Evolutionary conservation across 2,797 vertebrate genomes (phyloP).

Genomic region (Apodemus agrarius): DNA sequence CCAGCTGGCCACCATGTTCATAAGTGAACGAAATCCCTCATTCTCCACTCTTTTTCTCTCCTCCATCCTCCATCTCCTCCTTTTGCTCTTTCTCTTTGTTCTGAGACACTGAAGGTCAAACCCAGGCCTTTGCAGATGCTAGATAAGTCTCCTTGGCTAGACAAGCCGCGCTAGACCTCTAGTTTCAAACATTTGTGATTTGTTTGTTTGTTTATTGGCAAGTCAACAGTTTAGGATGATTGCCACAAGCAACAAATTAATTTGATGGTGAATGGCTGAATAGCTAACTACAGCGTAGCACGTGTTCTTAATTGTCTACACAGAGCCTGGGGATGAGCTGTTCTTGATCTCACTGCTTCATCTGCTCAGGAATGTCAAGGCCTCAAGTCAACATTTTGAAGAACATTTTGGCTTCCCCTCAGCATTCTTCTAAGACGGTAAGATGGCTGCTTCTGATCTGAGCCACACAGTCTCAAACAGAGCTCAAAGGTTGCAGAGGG

Average conservation of each 20-base stretch:
- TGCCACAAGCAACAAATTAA: neutral
- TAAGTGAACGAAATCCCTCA: constrained; percentile 5
- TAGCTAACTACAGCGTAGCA: neutral
- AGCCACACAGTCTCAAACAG: neutral
- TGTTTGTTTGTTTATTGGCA: neutral
- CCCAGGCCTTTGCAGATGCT: neutral
- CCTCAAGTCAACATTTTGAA: neutral
- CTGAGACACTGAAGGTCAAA: neutral
- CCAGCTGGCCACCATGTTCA: neutral
- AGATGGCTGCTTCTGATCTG: neutral
- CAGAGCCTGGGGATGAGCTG: neutral
- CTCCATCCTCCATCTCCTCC: neutral
- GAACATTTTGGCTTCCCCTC: neutral
- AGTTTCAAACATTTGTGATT: neutral
- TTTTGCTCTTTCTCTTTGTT: neutral
- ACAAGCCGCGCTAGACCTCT: too few relatives aligned
- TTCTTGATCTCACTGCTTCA: neutral
- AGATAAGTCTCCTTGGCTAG: neutral
- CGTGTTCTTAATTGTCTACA: neutral
- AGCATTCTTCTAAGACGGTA: neutral
- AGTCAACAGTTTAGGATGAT: neutral
- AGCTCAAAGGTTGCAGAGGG: neutral
- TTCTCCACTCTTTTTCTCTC: neutral
- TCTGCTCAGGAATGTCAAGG: neutral
- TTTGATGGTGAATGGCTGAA: neutral